phyloP scores from a whole-genome alignment of 2,797 vertebrate species.

The Phalanger gymnotis region DNA sequence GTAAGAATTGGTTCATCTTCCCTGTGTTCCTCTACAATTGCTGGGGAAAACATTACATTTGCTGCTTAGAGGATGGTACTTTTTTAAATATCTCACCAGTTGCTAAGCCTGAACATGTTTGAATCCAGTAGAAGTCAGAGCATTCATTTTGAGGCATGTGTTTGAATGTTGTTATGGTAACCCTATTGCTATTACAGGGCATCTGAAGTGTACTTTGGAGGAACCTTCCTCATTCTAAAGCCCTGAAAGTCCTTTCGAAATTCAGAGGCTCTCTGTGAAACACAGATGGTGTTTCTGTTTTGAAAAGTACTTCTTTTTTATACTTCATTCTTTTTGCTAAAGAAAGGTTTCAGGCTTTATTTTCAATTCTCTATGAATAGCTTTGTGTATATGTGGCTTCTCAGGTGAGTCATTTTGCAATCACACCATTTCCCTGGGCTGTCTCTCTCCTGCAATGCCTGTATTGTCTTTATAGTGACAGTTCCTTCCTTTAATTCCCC shows the following conservation, averaged over 20 bases:
- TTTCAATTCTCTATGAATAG: background rate
- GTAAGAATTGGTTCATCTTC: conserved; percentile 16
- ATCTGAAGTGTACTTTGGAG: background rate
- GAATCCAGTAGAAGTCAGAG: background rate
- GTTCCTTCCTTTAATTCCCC: background rate
- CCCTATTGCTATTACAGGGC: background rate
- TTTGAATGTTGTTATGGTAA: conserved; percentile 39
- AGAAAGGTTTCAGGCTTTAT: background rate
- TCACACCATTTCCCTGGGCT: background rate
- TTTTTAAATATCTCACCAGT: conserved; percentile 20
- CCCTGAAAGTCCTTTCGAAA: background rate
- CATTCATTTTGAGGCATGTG: conserved; percentile 61
- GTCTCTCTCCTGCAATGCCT: background rate
- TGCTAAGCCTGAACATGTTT: conserved; percentile 62
- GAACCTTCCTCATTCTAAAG: background rate
- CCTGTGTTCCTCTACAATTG: background rate
- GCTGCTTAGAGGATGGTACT: background rate
- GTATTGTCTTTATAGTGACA: background rate
- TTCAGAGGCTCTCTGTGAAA: background rate
- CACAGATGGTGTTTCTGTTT: background rate
- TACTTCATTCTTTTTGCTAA: background rate
- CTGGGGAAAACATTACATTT: background rate
- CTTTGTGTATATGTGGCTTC: background rate
- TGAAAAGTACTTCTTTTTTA: background rate
- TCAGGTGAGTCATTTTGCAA: background rate